Percentiles rank a stretch among this genome's conserved stretches.
Evolutionary conservation across 2,888 invertebrate genomes (phyloP).

Genomic region (Torymus auratus): DNA sequence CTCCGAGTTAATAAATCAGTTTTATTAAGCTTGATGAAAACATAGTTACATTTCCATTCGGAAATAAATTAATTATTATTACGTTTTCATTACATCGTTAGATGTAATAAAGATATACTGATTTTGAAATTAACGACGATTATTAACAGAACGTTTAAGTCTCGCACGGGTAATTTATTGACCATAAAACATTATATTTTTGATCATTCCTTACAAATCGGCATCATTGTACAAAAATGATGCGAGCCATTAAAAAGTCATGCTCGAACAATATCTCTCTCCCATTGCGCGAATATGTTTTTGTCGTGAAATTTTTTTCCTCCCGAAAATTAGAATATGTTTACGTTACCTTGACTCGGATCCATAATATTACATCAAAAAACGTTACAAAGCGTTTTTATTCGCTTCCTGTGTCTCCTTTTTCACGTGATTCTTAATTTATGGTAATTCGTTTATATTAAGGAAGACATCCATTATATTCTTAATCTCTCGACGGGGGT

Average conservation of each 20-base stretch:
- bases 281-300: background rate
- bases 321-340: too few relatives aligned
- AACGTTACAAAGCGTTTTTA: too few relatives aligned
- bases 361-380: background rate
- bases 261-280: background rate
- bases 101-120: conserved; percentile 21
- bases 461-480: too few relatives aligned
- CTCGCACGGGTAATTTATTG: conserved; percentile 30
- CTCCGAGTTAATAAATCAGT: too few relatives aligned
- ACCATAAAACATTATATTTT: conserved; percentile 24
- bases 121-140: conserved; percentile 40
- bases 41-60: background rate
- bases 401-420: too few relatives aligned
- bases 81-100: conserved; percentile 34
- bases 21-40: too few relatives aligned
- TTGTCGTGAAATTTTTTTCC: too few relatives aligned
- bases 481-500: too few relatives aligned
- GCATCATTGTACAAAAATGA: background rate
- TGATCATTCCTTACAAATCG: conserved; percentile 22
- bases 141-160: conserved; percentile 32
- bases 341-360: too few relatives aligned
- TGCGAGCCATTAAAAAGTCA: background rate
- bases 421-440: too few relatives aligned
- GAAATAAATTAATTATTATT: conserved; percentile 39
- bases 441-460: too few relatives aligned